Percentiles rank a stretch among this genome's conserved stretches.
Evolutionary conservation across 2,113 vertebrate genomes (phyloP).

Genomic region (Pogona vitticeps): DNA sequence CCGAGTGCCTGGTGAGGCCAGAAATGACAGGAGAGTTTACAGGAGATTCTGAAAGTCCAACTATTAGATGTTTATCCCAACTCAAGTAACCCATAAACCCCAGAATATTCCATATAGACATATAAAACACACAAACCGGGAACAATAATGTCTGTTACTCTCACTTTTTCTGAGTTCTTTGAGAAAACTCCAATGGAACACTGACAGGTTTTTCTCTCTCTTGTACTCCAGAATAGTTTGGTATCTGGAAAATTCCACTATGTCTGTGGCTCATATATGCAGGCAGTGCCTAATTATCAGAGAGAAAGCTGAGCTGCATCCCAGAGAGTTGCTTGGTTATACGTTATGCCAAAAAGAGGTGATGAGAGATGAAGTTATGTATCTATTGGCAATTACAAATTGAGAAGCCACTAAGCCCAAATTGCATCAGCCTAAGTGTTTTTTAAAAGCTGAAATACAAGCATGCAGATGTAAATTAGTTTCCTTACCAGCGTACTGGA

Average conservation of each 20-base stretch:
- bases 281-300: neutral
- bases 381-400: neutral
- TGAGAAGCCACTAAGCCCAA: neutral
- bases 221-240: neutral
- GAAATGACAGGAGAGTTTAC: too few species aligned
- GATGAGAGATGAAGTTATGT: neutral
- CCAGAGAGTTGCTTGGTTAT: neutral
- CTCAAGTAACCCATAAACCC: too few species aligned
- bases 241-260: neutral
- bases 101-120: too few species aligned
- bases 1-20: too few species aligned
- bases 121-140: neutral
- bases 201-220: neutral
- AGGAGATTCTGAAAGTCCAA: too few species aligned
- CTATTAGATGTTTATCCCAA: too few species aligned
- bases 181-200: neutral
- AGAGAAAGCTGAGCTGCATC: too few species aligned
- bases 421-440: neutral
- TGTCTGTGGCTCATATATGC: neutral
- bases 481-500: neutral
- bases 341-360: neutral
- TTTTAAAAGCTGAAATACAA: neutral
- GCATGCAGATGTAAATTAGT: neutral
- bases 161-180: neutral
- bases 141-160: neutral